Percentiles rank a stretch among this genome's conserved stretches.
phyloP scores from a whole-genome alignment of 1,140 invertebrate species.

The Gyrodactylus salaris region DNA sequence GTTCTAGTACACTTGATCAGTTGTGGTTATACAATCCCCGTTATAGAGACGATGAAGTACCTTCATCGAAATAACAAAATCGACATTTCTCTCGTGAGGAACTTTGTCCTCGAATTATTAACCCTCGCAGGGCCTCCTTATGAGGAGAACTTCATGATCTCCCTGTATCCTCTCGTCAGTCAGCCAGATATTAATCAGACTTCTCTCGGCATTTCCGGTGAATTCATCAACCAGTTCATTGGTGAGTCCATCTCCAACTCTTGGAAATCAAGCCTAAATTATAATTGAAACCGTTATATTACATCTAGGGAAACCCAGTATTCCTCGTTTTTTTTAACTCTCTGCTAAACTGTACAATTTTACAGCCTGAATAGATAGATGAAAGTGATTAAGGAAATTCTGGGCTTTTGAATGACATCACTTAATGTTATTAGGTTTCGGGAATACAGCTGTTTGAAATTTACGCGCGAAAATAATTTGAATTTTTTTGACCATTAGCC shows the following conservation, averaged over 20 bases:
- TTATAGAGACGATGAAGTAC: background rate
- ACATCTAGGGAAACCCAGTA: too few relatives aligned
- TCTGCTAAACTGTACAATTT: too few relatives aligned
- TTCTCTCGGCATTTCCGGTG: background rate
- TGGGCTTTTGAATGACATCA: too few relatives aligned
- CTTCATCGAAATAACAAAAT: background rate
- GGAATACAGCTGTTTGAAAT: too few relatives aligned
- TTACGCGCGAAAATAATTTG: too few relatives aligned
- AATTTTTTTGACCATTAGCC: too few relatives aligned
- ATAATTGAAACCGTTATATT: too few relatives aligned
- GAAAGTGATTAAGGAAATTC: too few relatives aligned
- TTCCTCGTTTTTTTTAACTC: too few relatives aligned
- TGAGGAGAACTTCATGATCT: background rate
- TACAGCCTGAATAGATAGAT: too few relatives aligned
- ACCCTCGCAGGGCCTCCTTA: background rate
- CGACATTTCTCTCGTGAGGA: constrained; percentile 1
- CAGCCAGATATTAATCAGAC: background rate
- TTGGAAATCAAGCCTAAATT: background rate
- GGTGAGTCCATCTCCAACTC: too few relatives aligned
- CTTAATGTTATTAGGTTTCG: too few relatives aligned
- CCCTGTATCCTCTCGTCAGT: background rate
- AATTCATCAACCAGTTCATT: background rate
- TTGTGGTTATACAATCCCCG: background rate
- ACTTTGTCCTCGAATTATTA: background rate
- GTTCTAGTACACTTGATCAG: background rate